Conservation (phyloP, 2,888 invertebrate species). For the Sipunculus nudus region DNA sequence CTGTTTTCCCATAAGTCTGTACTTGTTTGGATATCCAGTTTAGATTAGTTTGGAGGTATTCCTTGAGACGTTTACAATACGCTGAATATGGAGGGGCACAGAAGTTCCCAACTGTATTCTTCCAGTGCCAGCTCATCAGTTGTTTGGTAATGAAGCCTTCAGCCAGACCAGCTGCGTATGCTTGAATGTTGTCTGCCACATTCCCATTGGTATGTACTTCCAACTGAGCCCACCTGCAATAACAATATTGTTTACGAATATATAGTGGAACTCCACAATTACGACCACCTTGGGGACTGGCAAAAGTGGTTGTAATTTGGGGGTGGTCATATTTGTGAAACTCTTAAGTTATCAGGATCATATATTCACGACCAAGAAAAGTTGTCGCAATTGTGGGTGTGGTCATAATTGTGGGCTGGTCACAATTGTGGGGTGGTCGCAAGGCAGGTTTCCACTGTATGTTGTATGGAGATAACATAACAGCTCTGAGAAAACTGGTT, state of each 20-base stretch:
- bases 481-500: too few species aligned
- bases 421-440: too few species aligned
- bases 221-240: conserved; percentile 79
- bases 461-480: too few species aligned
- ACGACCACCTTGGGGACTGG: too few species aligned
- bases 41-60: conserved; percentile 75
- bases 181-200: conserved; percentile 82
- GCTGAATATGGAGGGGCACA: conserved; percentile 67
- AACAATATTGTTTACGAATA: not conserved
- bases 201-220: conserved; percentile 81
- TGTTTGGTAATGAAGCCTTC: conserved; percentile 82
- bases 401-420: too few species aligned
- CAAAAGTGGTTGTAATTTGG: too few species aligned
- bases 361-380: too few species aligned
- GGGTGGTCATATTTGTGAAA: too few species aligned
- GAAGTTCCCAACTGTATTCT: conserved; percentile 76
- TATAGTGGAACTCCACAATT: too few species aligned
- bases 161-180: conserved; percentile 84
- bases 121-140: conserved; percentile 81
- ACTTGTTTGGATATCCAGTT: conserved; percentile 74
- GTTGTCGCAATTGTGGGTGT: too few species aligned
- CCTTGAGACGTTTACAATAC: conserved; percentile 75
- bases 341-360: too few species aligned
- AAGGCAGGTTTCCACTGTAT: too few species aligned
- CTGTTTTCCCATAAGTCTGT: conserved; percentile 65